Conservation (phyloP, 2,113 vertebrate species). For the Dasyprocta punctata region DNA sequence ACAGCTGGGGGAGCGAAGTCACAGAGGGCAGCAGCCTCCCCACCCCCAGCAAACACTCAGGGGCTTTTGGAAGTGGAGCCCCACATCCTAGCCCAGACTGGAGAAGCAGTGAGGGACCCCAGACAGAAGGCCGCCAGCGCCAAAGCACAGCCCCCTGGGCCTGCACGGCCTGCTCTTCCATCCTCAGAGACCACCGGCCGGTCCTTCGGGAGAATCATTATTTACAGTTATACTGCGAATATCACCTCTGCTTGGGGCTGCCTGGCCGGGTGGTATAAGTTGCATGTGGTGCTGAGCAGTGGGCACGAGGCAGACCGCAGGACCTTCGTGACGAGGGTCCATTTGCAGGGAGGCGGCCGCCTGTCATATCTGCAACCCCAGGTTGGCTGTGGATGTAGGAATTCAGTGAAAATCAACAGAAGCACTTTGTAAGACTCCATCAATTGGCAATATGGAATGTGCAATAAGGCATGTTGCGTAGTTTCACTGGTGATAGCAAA, state of each 20-base stretch:
- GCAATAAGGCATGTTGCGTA: background rate
- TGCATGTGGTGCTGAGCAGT: background rate
- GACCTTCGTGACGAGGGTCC: background rate
- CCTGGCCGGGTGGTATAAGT: background rate
- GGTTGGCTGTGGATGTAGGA: background rate
- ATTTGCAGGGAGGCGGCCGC: background rate
- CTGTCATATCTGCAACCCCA: background rate
- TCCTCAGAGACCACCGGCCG: too few species aligned
- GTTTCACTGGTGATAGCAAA: conserved; percentile 19
- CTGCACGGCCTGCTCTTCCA: background rate
- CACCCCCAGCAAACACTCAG: background rate
- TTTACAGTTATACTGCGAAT: background rate
- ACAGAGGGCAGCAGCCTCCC: too few species aligned
- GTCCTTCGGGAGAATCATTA: background rate
- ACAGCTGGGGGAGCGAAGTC: background rate
- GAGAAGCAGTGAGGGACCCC: background rate
- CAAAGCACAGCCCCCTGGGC: background rate
- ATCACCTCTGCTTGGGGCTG: background rate
- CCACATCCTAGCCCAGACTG: background rate
- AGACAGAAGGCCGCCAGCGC: background rate
- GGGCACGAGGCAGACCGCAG: background rate
- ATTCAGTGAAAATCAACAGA: conserved; percentile 3
- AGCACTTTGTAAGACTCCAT: background rate
- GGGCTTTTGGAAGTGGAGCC: background rate
- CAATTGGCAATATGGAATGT: background rate